A percentile compares a stretch with the other conserved stretches of the same genome.
Conservation (phyloP, 2,888 invertebrate genomes). For the Diarsia brunnea region DNA sequence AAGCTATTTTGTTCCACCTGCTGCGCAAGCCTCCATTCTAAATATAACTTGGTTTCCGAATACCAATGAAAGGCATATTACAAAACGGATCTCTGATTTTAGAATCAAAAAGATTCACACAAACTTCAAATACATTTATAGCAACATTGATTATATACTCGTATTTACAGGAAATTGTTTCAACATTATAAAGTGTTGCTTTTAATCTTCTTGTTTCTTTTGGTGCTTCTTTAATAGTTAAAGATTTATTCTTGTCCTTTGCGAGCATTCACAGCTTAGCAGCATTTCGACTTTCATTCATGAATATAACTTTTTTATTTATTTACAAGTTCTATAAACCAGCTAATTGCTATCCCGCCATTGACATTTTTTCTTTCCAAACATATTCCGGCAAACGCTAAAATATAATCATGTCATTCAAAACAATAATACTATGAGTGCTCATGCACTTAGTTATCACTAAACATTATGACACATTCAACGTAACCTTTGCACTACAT, state of each 20-base stretch:
- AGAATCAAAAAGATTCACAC: too few relatives aligned
- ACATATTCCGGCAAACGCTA: not conserved
- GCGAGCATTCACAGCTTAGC: not conserved
- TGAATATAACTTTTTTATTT: not conserved
- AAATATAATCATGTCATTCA: not conserved
- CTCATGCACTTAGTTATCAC: constrained; percentile 34
- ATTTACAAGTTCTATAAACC: not conserved
- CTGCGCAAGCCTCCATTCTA: not conserved
- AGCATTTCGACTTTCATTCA: not conserved
- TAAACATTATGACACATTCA: constrained; percentile 2
- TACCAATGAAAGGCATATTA: constrained; percentile 6
- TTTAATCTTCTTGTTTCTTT: not conserved
- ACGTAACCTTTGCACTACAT: constrained; percentile 39
- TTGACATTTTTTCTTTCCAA: not conserved
- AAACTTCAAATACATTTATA: too few relatives aligned
- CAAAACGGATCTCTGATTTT: constrained; percentile 2
- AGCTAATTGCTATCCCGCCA: not conserved
- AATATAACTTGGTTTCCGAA: not conserved
- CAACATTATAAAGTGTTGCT: not conserved
- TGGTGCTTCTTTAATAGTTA: not conserved
- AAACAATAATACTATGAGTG: constrained; percentile 14
- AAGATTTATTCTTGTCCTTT: not conserved
- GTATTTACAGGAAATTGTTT: not conserved
- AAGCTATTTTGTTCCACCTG: not conserved
- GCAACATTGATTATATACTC: constrained; percentile 4